Evolutionary conservation across 92 coral and sea anemone species (phyloP).

Genomic region (Zoanthus sansibaricus): DNA sequence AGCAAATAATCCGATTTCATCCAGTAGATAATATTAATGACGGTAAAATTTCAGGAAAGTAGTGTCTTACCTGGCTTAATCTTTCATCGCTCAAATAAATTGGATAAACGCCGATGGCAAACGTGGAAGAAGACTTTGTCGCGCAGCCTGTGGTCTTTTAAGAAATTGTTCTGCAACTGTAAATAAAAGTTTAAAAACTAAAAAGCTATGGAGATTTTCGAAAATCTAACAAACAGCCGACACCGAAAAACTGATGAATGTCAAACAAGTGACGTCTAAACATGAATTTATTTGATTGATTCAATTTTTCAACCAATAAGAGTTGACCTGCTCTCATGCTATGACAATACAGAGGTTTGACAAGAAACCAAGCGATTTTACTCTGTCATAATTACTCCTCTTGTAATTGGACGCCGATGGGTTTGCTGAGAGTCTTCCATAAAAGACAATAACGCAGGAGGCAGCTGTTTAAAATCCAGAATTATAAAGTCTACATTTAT

Average conservation of each 20-base stretch:
- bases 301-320: conserved; percentile 10
- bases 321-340: neutral
- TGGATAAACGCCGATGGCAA: neutral
- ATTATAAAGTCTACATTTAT: conserved; percentile 5
- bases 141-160: neutral
- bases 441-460: neutral
- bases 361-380: neutral
- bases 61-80: neutral
- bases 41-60: neutral
- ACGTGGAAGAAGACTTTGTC: neutral
- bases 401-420: conserved; percentile 23
- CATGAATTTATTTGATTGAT: conserved; percentile 1
- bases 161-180: neutral
- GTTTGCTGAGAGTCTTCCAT: conserved; percentile 3
- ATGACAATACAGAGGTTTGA: neutral
- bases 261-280: conserved; percentile 23
- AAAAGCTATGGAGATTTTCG: conserved; percentile 18
- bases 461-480: conserved; percentile 22
- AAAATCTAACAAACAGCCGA: conserved; percentile 6
- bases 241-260: neutral
- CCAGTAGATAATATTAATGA: neutral
- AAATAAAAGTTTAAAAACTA: neutral
- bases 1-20: conserved; percentile 22
- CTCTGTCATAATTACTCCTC: conserved; percentile 1
- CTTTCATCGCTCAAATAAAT: conserved; percentile 8